phyloP scores from a whole-genome alignment of 1,140 invertebrate genomes.

The Bacillus rossius region DNA sequence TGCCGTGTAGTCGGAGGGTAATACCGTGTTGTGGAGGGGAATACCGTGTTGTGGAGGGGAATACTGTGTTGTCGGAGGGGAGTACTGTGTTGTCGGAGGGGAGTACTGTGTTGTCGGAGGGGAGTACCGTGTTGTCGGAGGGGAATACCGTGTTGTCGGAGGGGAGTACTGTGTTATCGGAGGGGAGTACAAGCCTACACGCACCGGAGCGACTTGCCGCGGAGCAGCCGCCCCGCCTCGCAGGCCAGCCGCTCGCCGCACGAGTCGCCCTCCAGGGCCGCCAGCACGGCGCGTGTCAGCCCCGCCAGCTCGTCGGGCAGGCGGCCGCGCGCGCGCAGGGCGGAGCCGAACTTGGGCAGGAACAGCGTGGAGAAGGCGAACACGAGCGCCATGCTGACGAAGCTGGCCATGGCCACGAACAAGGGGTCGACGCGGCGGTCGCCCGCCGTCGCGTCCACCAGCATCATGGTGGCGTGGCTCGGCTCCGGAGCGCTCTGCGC shows the following conservation, averaged over 20 bases:
- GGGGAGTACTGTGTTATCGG: too few species aligned
- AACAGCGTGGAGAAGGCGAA: slow-evolving; percentile 40
- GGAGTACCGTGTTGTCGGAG: too few species aligned
- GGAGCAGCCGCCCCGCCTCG: slow-evolving; percentile 24
- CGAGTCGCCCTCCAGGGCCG: slow-evolving; percentile 29
- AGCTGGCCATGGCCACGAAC: slow-evolving; percentile 45
- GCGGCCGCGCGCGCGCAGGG: slow-evolving; percentile 2
- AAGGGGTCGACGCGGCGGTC: slow-evolving; percentile 39
- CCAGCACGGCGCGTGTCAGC: slow-evolving; percentile 23
- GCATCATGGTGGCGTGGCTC: slow-evolving; percentile 8
- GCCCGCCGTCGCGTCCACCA: slow-evolving; percentile 1
- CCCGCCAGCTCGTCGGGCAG: slow-evolving; percentile 25
- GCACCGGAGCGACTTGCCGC: not conserved
- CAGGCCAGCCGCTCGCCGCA: slow-evolving; percentile 30
- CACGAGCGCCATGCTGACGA: slow-evolving; percentile 44
- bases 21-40: too few species aligned
- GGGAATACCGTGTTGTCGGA: too few species aligned
- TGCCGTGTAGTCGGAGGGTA: too few species aligned
- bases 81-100: too few species aligned
- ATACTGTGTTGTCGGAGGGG: too few species aligned
- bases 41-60: too few species aligned
- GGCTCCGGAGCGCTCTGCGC: too few species aligned
- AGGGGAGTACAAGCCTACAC: too few species aligned
- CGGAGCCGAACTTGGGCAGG: slow-evolving; percentile 38
- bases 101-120: too few species aligned